These are phyloP conservation scores for Coelopa pilipes DNA, from an alignment of 2,888 invertebrate species.

Conservation along the genomic window DNA sequence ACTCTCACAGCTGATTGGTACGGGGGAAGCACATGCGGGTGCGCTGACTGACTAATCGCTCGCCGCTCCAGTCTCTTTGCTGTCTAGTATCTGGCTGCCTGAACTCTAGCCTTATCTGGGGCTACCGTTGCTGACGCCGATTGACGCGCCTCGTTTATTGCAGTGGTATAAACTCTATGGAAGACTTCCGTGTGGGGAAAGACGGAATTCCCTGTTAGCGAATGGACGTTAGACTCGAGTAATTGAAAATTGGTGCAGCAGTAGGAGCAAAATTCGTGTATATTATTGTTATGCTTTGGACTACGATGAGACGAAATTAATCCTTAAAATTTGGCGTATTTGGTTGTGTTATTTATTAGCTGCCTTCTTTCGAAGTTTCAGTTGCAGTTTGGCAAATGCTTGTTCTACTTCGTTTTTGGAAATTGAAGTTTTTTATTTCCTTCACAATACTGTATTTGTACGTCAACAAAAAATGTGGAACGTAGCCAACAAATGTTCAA, in stretches of 20 bases:
- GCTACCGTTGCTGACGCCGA: slow-evolving; percentile 3
- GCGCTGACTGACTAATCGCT: slow-evolving; percentile 20
- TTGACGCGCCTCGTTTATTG: neutral
- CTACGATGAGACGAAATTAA: too few species aligned
- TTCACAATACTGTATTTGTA: too few species aligned
- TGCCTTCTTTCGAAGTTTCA: neutral
- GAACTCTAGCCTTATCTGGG: slow-evolving; percentile 6
- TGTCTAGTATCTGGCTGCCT: neutral
- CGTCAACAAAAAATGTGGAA: too few species aligned
- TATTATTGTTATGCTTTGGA: too few species aligned
- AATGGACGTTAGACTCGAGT: neutral
- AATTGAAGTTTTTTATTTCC: too few species aligned
- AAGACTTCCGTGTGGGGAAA: slow-evolving; percentile 14
- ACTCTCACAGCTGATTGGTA: neutral
- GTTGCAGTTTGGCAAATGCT: neutral
- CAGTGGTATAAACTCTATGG: slow-evolving; percentile 16
- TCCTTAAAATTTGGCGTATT: too few species aligned
- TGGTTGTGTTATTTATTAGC: neutral
- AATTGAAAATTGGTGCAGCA: too few species aligned
- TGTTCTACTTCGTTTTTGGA: neutral
- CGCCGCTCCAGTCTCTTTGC: neutral
- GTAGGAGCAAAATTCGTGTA: too few species aligned
- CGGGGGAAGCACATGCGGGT: slow-evolving; percentile 4
- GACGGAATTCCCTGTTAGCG: neutral
- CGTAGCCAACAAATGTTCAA: too few species aligned